Evolutionary conservation across 1,140 invertebrate genomes (phyloP).

Genomic region (Metaphire vulgaris): DNA sequence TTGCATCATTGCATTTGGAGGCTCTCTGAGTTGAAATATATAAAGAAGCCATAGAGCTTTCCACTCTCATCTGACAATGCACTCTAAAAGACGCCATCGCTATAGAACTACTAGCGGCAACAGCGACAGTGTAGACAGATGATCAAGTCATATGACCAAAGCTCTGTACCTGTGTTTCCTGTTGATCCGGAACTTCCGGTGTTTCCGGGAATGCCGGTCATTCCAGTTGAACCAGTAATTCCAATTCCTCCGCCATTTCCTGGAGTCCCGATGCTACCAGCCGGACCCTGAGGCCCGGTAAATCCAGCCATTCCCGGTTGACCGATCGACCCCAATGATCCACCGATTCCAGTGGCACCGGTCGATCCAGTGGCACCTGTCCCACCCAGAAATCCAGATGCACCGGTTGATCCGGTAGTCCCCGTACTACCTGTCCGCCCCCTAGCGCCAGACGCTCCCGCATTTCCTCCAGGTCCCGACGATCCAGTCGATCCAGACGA

Average conservation of each 20-base stretch:
- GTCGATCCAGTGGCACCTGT: not conserved
- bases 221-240: not conserved
- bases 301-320: not conserved
- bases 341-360: not conserved
- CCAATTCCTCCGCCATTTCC: not conserved
- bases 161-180: constrained; percentile 9
- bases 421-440: not conserved
- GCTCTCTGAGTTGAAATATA: too few species aligned
- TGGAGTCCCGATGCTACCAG: constrained; percentile 5
- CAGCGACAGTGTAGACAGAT: too few species aligned
- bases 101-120: too few species aligned
- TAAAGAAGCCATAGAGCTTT: too few species aligned
- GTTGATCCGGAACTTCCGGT: not conserved
- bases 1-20: too few species aligned
- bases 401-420: not conserved
- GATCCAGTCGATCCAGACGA: not conserved
- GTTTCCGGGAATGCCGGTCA: not conserved
- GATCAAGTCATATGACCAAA: too few species aligned
- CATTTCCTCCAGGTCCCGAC: not conserved
- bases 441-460: not conserved
- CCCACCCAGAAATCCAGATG: not conserved
- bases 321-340: not conserved
- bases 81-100: too few species aligned
- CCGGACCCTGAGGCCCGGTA: constrained; percentile 5
- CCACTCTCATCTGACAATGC: too few species aligned